Conservation (phyloP, 2,888 invertebrate genomes). For the Cheilosia impressa region DNA sequence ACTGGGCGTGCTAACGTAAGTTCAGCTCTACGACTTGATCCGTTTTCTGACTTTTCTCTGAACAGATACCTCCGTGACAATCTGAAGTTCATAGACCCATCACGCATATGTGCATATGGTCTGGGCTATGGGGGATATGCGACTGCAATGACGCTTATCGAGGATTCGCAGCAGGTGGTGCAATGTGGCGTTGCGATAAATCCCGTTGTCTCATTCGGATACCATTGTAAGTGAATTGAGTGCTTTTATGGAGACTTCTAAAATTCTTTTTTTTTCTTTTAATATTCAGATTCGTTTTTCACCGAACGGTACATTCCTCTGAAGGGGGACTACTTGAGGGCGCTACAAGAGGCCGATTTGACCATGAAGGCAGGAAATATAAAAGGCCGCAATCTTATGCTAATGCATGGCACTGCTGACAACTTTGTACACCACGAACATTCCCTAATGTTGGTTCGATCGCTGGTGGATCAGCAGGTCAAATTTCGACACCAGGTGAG, state of each 20-base stretch:
- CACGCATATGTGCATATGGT: slow-evolving; percentile 93
- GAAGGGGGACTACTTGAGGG: slow-evolving; percentile 87
- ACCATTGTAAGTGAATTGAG: slow-evolving; percentile 87
- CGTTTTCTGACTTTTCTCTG: background rate
- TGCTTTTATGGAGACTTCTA: background rate
- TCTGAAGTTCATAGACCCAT: slow-evolving; percentile 91
- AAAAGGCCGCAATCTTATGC: slow-evolving; percentile 86
- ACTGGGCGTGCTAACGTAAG: slow-evolving; percentile 87
- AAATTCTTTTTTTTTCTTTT: background rate
- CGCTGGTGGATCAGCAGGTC: slow-evolving; percentile 92
- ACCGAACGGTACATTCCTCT: slow-evolving; percentile 95
- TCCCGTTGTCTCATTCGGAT: slow-evolving; percentile 93
- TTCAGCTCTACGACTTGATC: slow-evolving; percentile 56
- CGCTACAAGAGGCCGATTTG: slow-evolving; percentile 91
- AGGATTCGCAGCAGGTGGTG: slow-evolving; percentile 90
- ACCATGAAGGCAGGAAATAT: slow-evolving; percentile 92
- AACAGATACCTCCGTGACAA: slow-evolving; percentile 90
- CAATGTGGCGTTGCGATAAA: slow-evolving; percentile 94
- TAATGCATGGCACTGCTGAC: slow-evolving; percentile 94
- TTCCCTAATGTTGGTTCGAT: slow-evolving; percentile 91
- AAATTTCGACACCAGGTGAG: slow-evolving; percentile 93
- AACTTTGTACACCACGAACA: slow-evolving; percentile 94
- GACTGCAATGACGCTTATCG: slow-evolving; percentile 91
- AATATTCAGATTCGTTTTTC: slow-evolving; percentile 90
- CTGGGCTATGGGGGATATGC: slow-evolving; percentile 94